phyloP scores from a whole-genome alignment of 2,888 invertebrate genomes.

The Himalopsyche kuldschensis region DNA sequence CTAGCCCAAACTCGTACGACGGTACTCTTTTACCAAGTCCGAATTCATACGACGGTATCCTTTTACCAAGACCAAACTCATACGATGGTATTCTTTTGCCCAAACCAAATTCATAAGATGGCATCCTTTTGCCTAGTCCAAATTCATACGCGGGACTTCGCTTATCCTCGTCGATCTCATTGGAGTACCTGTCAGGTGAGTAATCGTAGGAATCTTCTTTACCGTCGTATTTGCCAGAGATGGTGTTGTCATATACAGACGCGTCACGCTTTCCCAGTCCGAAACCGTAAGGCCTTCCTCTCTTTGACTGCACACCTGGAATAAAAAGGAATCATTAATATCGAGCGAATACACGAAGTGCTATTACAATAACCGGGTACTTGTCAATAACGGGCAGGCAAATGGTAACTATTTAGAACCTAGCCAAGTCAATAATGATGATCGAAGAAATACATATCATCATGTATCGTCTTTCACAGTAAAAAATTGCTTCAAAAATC shows the following conservation, averaged over 20 bases:
- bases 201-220: constrained; percentile 7
- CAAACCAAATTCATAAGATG: background rate
- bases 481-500: too few relatives aligned
- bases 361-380: background rate
- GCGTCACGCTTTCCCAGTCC: constrained; percentile 67
- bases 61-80: background rate
- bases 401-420: too few relatives aligned
- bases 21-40: background rate
- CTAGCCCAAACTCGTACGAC: constrained; percentile 40
- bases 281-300: constrained; percentile 68
- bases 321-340: background rate
- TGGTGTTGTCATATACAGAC: background rate
- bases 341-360: background rate
- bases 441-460: too few relatives aligned
- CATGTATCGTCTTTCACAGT: too few relatives aligned
- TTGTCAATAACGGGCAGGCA: too few relatives aligned
- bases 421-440: too few relatives aligned
- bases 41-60: background rate
- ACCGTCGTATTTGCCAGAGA: background rate
- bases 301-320: constrained; percentile 56
- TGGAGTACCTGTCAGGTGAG: constrained; percentile 29
- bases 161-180: constrained; percentile 9
- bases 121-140: background rate
- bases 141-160: constrained; percentile 3
- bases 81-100: background rate